Base-by-base conservation (phyloP, 2,888 invertebrate genomes). In the Amphimallon solstitiale region DNA sequence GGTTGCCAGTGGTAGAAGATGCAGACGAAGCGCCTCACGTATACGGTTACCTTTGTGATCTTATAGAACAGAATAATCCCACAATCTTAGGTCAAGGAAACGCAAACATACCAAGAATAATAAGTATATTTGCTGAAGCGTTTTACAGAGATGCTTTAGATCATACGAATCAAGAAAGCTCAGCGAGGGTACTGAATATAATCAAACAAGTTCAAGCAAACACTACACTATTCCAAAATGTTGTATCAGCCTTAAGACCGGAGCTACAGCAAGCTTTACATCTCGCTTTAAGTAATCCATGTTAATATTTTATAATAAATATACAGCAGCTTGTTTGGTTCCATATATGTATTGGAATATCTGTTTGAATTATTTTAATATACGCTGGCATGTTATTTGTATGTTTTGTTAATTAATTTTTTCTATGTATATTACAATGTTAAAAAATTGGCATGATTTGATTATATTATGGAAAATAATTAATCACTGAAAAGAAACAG, bases 1-100 rank as follows among this genome's bases (percentile, higher is more conserved):
- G 98, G 98, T 85, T 99, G 78, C 99, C 99, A 6, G 95, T 98
- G 37, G 90, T 93, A 73, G 98, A 98, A 80, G 99, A 99, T 83
- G 88, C 90, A 10, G 98, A 98, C 74, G 99, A 99, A 84, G 94
- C 97, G 52, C 93, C 94, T 19, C 94, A 97, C 80, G 93, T 99
- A 70, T 99, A 98, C 82, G 93, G 92, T 65, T 94, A 97, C 82
- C 86, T 99, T 72, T 97, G 97, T 84, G 97, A 98, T 85, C 87
- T 98, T 73, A 92, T 97, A 70, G 95, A 97, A 82, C 87, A 89
- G 75, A 96, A 97, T 79, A 93, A 98, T 85, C 91, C 94, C 15
- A 86, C 90, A 65, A 89, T 98, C 68, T 85, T 96, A 77, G 96
- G 96, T 63, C 89, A 88, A 66, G 91, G 95, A 78, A 94, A 96